phyloP scores from a whole-genome alignment of 2,113 vertebrate genomes.

The Apodemus speciosus region DNA sequence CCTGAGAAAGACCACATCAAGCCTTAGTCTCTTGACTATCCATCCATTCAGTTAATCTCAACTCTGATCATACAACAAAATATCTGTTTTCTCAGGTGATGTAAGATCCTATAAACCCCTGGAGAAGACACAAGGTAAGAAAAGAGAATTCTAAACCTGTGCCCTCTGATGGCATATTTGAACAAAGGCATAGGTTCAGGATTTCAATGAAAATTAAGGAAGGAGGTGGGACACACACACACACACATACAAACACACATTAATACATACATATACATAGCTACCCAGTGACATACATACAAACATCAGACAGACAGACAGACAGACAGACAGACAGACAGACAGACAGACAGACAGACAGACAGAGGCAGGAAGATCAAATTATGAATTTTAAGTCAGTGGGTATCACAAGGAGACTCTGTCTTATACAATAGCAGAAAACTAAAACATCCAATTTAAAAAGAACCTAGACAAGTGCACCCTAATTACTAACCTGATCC shows the following conservation, averaged over 20 bases:
- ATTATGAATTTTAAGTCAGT: not conserved
- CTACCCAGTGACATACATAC: no score
- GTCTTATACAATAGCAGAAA: not conserved
- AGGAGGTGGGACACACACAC: not conserved
- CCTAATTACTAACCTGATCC: no score
- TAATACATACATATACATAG: not conserved
- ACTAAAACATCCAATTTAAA: not conserved
- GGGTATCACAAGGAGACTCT: not conserved
- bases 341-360: not conserved
- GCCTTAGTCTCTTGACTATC: not conserved
- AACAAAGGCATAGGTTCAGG: not conserved
- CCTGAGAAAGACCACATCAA: not conserved
- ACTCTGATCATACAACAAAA: not conserved
- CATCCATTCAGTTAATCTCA: not conserved
- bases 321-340: no score
- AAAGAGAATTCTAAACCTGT: conserved; percentile 39
- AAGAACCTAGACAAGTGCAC: not conserved
- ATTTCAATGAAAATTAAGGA: not conserved
- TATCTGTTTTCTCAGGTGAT: not conserved
- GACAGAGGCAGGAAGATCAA: not conserved
- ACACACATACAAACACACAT: not conserved
- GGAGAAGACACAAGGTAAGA: not conserved
- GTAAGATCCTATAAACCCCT: not conserved
- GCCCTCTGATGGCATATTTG: conserved; percentile 54
- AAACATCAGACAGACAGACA: no score